These are phyloP conservation scores for Meloidogyne chitwoodi DNA, from an alignment of 1,140 invertebrate species.

Conservation along the genomic window DNA sequence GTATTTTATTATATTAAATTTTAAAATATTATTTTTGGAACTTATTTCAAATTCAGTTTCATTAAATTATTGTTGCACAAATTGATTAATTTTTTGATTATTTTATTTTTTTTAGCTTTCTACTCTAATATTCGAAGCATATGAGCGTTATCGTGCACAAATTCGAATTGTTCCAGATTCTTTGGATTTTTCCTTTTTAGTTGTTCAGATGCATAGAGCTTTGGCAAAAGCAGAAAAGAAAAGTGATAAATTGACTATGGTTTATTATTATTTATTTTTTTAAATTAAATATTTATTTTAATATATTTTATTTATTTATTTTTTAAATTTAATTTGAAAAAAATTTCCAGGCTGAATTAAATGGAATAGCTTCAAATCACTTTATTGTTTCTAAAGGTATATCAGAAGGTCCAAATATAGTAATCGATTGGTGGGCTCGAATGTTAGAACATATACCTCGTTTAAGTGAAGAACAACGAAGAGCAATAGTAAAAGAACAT, in stretches of 20 bases:
- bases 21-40: background rate
- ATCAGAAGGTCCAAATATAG: conserved; percentile 34
- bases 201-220: conserved; percentile 47
- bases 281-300: too few relatives aligned
- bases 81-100: background rate
- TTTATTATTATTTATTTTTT: conserved; percentile 2
- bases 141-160: conserved; percentile 40
- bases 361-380: background rate
- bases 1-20: too few relatives aligned
- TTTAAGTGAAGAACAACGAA: conserved; percentile 37
- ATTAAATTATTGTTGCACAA: too few relatives aligned
- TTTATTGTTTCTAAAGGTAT: conserved; percentile 42
- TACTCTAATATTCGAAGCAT: conserved; percentile 27
- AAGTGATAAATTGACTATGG: conserved; percentile 14
- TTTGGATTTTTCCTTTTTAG: conserved; percentile 42
- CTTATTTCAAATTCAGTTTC: background rate
- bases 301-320: too few relatives aligned
- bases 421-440: conserved; percentile 42
- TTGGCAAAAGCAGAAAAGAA: conserved; percentile 49
- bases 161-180: conserved; percentile 34
- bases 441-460: conserved; percentile 44
- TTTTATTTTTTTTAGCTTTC: conserved; percentile 37
- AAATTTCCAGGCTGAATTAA: background rate
- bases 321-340: too few relatives aligned
- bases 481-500: conserved; percentile 35